These are phyloP conservation scores for Aricia artaxerxes DNA, from an alignment of 2,888 invertebrate genomes.

Conservation along the genomic window DNA sequence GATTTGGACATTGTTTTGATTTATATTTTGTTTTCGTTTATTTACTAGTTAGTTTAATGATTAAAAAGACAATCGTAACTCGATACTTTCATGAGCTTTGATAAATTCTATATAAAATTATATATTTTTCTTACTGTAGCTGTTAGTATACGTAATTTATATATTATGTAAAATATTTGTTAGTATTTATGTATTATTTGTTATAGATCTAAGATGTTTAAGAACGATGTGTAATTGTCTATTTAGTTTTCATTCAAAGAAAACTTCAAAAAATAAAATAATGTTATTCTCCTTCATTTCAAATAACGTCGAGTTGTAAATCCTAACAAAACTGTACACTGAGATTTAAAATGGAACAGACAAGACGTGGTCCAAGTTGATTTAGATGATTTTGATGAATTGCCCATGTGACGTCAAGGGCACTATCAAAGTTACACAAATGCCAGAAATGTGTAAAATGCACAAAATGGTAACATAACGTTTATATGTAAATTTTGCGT, in stretches of 20 bases:
- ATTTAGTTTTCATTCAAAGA: not conserved
- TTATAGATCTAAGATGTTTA: constrained; percentile 44
- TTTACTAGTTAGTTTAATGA: constrained; percentile 49
- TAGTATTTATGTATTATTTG: constrained; percentile 49
- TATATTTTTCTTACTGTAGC: constrained; percentile 78
- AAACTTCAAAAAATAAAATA: not conserved
- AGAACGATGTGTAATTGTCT: constrained; percentile 39
- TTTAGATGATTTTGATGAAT: constrained; percentile 12
- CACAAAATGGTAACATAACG: not conserved
- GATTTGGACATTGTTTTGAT: constrained; percentile 42
- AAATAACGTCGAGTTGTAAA: not conserved
- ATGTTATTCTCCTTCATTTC: not conserved
- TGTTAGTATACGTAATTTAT: constrained; percentile 50
- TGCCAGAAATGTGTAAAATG: not conserved
- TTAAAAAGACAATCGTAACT: constrained; percentile 76
- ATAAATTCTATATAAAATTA: constrained; percentile 66
- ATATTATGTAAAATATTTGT: constrained; percentile 36
- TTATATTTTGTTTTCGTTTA: constrained; percentile 44
- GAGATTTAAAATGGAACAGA: not conserved
- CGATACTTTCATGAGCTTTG: constrained; percentile 76
- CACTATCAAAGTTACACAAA: not conserved
- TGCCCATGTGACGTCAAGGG: not conserved
- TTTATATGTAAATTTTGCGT: not conserved
- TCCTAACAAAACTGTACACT: not conserved
- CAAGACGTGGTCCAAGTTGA: constrained; percentile 20